Conservation (phyloP, 2,888 invertebrate species). For the Ferdinandea cuprea region DNA sequence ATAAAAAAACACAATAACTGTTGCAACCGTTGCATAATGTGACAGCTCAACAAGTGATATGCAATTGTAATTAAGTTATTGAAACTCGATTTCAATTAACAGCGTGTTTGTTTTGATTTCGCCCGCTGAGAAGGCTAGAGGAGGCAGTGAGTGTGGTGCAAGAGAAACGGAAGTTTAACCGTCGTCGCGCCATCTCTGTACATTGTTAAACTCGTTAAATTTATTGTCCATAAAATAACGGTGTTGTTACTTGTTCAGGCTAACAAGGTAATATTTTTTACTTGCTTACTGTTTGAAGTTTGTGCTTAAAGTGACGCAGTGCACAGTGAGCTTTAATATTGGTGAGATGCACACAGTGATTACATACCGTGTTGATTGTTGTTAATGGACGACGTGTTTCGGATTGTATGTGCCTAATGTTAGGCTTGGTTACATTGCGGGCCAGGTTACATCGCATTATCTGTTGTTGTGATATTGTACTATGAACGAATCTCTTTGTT, state of each 20-base stretch:
- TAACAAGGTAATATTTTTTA: constrained; percentile 68
- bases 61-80: constrained; percentile 72
- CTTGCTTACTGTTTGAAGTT: constrained; percentile 42
- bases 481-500: constrained; percentile 13
- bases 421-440: constrained; percentile 27
- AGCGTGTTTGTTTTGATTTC: constrained; percentile 63
- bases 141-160: neutral
- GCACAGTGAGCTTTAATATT: constrained; percentile 54
- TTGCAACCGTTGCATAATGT: constrained; percentile 68
- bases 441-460: constrained; percentile 6
- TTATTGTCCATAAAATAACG: constrained; percentile 68
- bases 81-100: constrained; percentile 73
- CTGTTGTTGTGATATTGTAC: neutral
- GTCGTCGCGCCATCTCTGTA: constrained; percentile 55
- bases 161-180: constrained; percentile 47
- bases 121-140: constrained; percentile 36
- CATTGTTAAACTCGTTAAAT: constrained; percentile 57
- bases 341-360: constrained; percentile 37
- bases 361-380: constrained; percentile 28
- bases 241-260: constrained; percentile 68
- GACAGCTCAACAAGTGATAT: constrained; percentile 69
- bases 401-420: constrained; percentile 4
- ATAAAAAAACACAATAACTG: no score
- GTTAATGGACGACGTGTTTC: constrained; percentile 41
- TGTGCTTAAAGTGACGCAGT: constrained; percentile 63